These are phyloP conservation scores for Vandiemenella viatica DNA, from an alignment of 2,888 invertebrate species.

Conservation along the genomic window DNA sequence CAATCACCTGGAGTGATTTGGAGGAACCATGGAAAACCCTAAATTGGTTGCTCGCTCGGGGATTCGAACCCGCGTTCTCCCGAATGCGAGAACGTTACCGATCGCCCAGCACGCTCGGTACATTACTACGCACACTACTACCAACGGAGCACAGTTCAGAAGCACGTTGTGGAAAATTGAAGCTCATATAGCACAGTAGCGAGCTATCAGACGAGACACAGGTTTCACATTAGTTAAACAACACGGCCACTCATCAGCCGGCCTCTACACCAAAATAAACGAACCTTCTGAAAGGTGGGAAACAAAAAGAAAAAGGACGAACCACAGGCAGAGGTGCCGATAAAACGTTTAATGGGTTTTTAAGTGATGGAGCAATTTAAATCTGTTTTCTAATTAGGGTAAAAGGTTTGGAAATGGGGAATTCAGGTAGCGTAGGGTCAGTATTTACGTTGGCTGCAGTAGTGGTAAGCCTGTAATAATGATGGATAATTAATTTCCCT, in stretches of 20 bases:
- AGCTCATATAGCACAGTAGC: too few species aligned
- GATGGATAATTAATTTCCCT: too few species aligned
- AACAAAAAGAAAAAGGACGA: not conserved
- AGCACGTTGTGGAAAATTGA: too few species aligned
- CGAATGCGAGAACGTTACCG: too few species aligned
- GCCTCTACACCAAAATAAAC: not conserved
- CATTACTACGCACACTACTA: too few species aligned
- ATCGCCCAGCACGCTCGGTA: too few species aligned
- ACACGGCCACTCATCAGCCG: constrained; percentile 2
- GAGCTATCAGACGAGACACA: constrained; percentile 5
- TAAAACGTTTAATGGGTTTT: constrained; percentile 24
- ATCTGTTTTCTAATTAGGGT: constrained; percentile 19
- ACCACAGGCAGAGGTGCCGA: constrained; percentile 2
- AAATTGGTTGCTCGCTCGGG: too few species aligned
- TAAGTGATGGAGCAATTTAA: constrained; percentile 26
- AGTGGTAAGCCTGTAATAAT: too few species aligned
- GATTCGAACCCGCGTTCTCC: too few species aligned
- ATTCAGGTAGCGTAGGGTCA: not conserved
- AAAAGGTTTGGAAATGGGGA: constrained; percentile 1
- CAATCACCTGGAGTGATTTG: too few species aligned
- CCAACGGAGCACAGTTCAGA: too few species aligned
- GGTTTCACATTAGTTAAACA: constrained; percentile 7
- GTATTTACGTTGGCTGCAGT: not conserved
- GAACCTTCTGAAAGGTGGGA: not conserved
- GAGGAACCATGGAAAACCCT: too few species aligned